Base-by-base conservation (phyloP, 2,888 invertebrate species). In the Cantharis flavilabris region DNA sequence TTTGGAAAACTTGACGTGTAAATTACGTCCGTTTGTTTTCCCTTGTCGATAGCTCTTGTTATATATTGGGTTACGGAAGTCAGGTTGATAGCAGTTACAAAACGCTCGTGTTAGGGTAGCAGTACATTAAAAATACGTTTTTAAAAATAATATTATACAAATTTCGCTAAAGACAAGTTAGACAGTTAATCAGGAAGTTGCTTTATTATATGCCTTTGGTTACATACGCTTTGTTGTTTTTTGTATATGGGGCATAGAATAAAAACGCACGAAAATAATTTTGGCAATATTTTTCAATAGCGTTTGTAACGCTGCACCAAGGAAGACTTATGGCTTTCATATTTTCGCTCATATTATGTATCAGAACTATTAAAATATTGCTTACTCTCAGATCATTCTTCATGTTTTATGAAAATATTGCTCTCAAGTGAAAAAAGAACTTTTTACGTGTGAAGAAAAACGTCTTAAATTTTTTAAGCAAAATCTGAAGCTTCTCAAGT, bases 401-500 rank as follows among this genome's bases (percentile, higher is more conserved):
- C 20, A 20, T 65, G 13, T 26, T 67, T 67, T 67, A 18, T 23
- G 13, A 26, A 64, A 67, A 26, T 67, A 26, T 23, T 23, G 13
- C 23, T 23, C 20, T 67, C 65, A 23, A 14, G 65, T 67, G 65
- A 67, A 26, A 67, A 65, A 67, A 67, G 65, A 49, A 49, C 49
- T 49, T 49, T n/a, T n/a, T 49, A n/a, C 10, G 18, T 67, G n/a
- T 13, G 70, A 33, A 62, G 33, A 70, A 30, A 30, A 28, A 33
- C 33, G 69, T 14, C 62, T 73, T 26, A 30, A 73, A 70, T 30
- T 64, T 63, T 64, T 64, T 49, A 74, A 71, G 70, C 18, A 16
- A 72, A 76, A 76, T 73, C 70, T 70, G 76, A 76, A 72, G 63
- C 70, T 71, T 73, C 76, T 73, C 73, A 62, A 77, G 73, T 77